These are phyloP conservation scores for Choloepus hoffmanni DNA, from an alignment of 2,113 vertebrate genomes.

Conservation along the genomic window DNA sequence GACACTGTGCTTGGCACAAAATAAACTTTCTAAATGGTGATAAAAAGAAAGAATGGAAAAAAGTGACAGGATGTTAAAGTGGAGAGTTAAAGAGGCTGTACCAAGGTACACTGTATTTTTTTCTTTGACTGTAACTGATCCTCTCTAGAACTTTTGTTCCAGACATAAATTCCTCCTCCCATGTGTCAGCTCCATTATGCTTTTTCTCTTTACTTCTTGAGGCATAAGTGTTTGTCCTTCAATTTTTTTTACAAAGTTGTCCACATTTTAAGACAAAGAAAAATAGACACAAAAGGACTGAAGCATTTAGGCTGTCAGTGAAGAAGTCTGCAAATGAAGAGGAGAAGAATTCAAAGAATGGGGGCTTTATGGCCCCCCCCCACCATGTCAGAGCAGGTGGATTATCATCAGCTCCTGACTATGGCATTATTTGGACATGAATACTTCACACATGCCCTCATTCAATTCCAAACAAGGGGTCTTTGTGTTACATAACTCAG, in stretches of 20 bases:
- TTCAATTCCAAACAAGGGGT: not conserved
- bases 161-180: not conserved
- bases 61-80: not conserved
- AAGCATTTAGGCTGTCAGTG: not conserved
- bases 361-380: no score
- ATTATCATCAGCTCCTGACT: not conserved
- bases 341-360: not conserved
- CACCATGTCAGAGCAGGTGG: not conserved
- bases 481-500: no score
- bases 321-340: not conserved
- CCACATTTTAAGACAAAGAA: not conserved
- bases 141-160: not conserved
- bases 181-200: not conserved
- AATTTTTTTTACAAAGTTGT: not conserved
- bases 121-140: rapidly evolving
- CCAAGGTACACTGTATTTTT: not conserved
- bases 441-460: not conserved
- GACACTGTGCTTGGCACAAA: not conserved
- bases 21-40: not conserved
- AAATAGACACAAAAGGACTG: not conserved
- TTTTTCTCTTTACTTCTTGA: not conserved
- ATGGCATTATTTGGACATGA: not conserved
- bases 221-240: not conserved
- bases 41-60: not conserved
- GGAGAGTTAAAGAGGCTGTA: not conserved